Evolutionary conservation across 1,140 invertebrate genomes (phyloP), one percentile per base, ranked within the genome.

Genomic region (Tetragonula clypearis): DNA sequence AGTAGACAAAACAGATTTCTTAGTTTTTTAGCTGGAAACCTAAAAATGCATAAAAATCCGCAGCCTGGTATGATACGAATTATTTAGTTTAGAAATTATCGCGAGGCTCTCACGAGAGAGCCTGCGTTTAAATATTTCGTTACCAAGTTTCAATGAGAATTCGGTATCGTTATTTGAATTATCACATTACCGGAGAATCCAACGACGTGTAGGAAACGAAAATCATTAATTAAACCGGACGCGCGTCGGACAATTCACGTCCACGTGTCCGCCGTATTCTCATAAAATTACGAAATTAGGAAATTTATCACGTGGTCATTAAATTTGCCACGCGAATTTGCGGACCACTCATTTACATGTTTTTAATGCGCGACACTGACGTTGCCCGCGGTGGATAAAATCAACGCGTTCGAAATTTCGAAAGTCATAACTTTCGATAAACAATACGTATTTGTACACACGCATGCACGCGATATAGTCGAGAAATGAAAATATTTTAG

Each of bases 221-320:
- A 41, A 41, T 41, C 30, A 71, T 71, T 49, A 49, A 71, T n/a
- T 21, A 71, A 71, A 15, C 19, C 12, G 35, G 23, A 68, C 19
- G 17, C 8, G 19, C 30, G 68, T 3, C 19, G 21, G 9, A 5
- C 4, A n/a, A 53, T 72, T 72, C 6, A 49, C 41, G 41, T 49
- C 53, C 15, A 30, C 30, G 14, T n/a, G n/a, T 72, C 3, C 21
- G 23, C 8, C 4, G 35, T 41, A 41, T 41, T 23, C 12, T 41
- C 68, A 6, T 71, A 23, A 41, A 71, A 71, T 71, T 41, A 23
- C 35, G 68, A 41, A 69, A 69, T 12, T 69, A 69, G 68, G 12
- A 71, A 71, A 71, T 71, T 71, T 71, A 72, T 72, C n/a, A 72
- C 14, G 17, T 5, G 14, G 12, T n/a, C 41, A n/a, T 72, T 72